Percentiles rank a stretch among this genome's conserved stretches.
Conservation (phyloP, 2,888 invertebrate genomes). For the Limnephilus auricula region DNA sequence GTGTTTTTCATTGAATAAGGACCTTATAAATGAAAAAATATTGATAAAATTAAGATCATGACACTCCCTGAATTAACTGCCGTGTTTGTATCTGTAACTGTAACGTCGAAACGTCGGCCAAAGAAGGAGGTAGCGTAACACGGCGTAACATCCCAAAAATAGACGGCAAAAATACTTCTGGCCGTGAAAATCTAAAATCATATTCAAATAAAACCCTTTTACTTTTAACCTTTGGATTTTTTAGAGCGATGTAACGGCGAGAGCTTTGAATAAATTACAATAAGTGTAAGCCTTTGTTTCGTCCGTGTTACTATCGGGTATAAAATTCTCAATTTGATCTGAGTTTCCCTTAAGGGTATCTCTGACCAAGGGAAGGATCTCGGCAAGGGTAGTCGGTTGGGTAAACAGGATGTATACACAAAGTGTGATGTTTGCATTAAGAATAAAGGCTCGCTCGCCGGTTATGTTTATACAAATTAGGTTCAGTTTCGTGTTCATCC, state of each 20-base stretch:
- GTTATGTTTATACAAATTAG: conserved; percentile 42
- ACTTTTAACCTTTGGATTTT: not conserved
- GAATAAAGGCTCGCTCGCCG: conserved; percentile 48
- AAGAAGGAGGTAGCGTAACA: too few species aligned
- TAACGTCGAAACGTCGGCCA: too few species aligned
- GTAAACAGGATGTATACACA: conserved; percentile 41
- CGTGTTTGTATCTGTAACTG: not conserved
- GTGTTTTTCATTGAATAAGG: too few species aligned
- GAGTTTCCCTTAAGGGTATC: conserved; percentile 14
- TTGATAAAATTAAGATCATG: not conserved
- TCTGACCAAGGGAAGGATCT: conserved; percentile 6
- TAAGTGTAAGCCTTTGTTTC: conserved; percentile 1
- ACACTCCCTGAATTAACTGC: not conserved
- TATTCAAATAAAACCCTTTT: not conserved
- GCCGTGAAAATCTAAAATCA: too few species aligned
- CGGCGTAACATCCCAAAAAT: too few species aligned
- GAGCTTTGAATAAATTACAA: conserved; percentile 2
- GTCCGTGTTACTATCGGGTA: conserved; percentile 3
- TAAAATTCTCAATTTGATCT: conserved; percentile 42
- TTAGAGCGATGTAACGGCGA: not conserved
- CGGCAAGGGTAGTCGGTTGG: not conserved
- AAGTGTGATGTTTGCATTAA: conserved; percentile 48
- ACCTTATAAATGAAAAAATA: too few species aligned
- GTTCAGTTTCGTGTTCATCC: conserved; percentile 43
- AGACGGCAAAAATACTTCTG: too few species aligned